A percentile compares a stretch with the other conserved stretches of the same genome.
phyloP scores from a whole-genome alignment of 2,888 invertebrate genomes.

The Phyto melanocephala region DNA sequence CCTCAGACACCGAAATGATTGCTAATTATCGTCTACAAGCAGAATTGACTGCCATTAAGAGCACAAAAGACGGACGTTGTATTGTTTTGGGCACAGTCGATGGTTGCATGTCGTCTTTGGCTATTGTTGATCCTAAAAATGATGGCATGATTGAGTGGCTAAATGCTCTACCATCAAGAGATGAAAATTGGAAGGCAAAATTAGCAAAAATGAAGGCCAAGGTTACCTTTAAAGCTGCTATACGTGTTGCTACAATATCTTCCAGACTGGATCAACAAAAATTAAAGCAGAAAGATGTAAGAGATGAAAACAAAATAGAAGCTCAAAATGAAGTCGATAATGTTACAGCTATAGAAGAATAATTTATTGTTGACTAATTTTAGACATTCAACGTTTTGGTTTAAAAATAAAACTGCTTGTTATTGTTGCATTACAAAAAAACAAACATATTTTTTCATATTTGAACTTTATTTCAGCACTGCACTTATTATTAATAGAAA shows the following conservation, averaged over 20 bases:
- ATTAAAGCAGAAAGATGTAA: conserved; percentile 67
- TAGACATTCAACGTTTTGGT: not conserved
- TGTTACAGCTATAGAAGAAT: conserved; percentile 16
- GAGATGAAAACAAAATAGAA: conserved; percentile 67
- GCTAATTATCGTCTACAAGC: conserved; percentile 96
- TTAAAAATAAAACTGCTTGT: not conserved
- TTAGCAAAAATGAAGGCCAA: conserved; percentile 82
- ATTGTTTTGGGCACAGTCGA: conserved; percentile 94
- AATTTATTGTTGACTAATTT: not conserved
- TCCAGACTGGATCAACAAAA: conserved; percentile 73
- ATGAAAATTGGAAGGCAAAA: conserved; percentile 85
- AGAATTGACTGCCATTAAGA: conserved; percentile 91
- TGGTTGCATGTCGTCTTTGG: conserved; percentile 94
- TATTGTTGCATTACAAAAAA: not conserved
- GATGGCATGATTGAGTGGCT: conserved; percentile 83
- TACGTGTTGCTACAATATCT: conserved; percentile 82
- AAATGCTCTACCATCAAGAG: conserved; percentile 84
- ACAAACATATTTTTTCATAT: not conserved
- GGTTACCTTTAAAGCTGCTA: conserved; percentile 84
- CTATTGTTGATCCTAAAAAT: conserved; percentile 86
- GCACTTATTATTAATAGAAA: too few relatives aligned
- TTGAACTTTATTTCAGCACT: not conserved
- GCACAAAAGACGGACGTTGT: conserved; percentile 86
- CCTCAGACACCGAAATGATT: conserved; percentile 92
- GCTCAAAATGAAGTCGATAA: conserved; percentile 52